Conservation (phyloP, 2,797 vertebrate species). For the Rhodeus uyekii region DNA sequence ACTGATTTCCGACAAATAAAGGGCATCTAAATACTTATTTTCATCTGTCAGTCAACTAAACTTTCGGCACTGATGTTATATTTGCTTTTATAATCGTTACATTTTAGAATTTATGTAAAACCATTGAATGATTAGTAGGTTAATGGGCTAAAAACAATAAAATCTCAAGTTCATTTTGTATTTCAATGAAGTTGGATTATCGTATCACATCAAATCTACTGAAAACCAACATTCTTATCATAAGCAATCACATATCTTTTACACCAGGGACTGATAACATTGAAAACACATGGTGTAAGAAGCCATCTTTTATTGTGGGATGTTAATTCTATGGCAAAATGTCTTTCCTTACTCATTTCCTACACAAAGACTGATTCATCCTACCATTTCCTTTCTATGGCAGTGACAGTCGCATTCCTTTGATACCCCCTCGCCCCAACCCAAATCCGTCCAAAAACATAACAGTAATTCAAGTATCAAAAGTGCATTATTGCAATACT, state of each 20-base stretch:
- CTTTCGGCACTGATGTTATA: not conserved
- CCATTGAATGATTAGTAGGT: not conserved
- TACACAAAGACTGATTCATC: conserved; percentile 65
- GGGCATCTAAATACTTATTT: not conserved
- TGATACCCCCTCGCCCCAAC: conserved; percentile 56
- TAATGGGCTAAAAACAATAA: not conserved
- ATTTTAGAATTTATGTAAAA: not conserved
- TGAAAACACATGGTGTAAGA: conserved; percentile 17
- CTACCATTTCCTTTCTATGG: conserved; percentile 64
- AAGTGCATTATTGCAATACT: conserved; percentile 99
- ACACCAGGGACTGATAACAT: not conserved
- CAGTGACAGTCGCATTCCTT: conserved; percentile 47
- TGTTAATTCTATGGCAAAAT: conserved; percentile 63
- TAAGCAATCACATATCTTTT: not conserved
- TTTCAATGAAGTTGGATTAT: not conserved
- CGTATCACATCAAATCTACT: not conserved
- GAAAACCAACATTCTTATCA: not conserved
- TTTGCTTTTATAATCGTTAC: not conserved
- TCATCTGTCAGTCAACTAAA: not conserved
- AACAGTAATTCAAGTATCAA: conserved; percentile 93
- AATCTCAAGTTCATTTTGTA: not conserved
- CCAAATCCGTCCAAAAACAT: conserved; percentile 66
- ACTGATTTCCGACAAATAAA: not conserved
- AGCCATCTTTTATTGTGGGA: conserved; percentile 75
- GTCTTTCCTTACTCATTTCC: conserved; percentile 35